phyloP scores from a whole-genome alignment of 2,888 invertebrate genomes.

The Microctonus hyperodae region DNA sequence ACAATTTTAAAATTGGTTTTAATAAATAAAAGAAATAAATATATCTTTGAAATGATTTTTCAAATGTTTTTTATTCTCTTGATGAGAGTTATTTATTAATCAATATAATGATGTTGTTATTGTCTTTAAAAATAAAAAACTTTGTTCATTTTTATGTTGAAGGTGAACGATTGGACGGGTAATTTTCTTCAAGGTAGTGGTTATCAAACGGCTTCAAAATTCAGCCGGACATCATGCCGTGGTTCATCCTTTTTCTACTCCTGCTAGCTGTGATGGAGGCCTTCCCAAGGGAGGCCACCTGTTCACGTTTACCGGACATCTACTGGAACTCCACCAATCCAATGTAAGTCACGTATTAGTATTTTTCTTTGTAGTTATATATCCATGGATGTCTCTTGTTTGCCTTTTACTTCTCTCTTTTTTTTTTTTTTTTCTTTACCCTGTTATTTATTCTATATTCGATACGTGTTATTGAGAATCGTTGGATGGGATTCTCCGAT shows the following conservation, averaged over 20 bases:
- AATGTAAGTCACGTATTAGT: slow-evolving; percentile 63
- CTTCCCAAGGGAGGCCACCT: slow-evolving; percentile 65
- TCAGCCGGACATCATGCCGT: slow-evolving; percentile 64
- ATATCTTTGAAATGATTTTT: too few species aligned
- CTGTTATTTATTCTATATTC: slow-evolving; percentile 18
- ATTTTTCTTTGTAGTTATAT: slow-evolving; percentile 25
- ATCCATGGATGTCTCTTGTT: background rate
- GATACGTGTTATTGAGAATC: background rate
- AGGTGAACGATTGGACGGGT: slow-evolving; percentile 50
- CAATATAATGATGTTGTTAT: background rate
- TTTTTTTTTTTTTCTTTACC: slow-evolving; percentile 6
- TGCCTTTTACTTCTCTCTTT: background rate
- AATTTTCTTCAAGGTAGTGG: slow-evolving; percentile 48
- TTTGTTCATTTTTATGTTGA: slow-evolving; percentile 21
- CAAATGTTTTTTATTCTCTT: too few species aligned
- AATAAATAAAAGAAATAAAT: too few species aligned
- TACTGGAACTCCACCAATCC: slow-evolving; percentile 68
- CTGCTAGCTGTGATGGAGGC: slow-evolving; percentile 66
- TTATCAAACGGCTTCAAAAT: slow-evolving; percentile 60
- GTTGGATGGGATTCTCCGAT: background rate
- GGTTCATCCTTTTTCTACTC: slow-evolving; percentile 65
- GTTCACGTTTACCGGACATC: slow-evolving; percentile 66
- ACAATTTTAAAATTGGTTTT: too few species aligned
- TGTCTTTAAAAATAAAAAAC: background rate
- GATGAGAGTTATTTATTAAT: too few species aligned